Evolutionary conservation across 1,140 invertebrate species (phyloP).

Genomic region (Drosophila athabasca): DNA sequence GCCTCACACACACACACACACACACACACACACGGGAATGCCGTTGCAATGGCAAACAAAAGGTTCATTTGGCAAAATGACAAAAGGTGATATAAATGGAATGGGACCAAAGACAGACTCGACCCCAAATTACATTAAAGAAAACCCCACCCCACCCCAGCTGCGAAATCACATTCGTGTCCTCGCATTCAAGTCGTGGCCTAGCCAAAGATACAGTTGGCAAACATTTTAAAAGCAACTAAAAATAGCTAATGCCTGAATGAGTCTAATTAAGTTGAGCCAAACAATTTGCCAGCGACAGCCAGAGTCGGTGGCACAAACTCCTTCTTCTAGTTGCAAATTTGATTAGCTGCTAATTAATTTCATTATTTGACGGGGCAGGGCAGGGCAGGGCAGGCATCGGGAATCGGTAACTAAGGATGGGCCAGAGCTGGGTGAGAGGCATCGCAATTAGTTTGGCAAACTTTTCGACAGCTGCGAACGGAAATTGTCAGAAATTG

Average conservation of each 20-base stretch:
- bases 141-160: background rate
- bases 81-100: slow-evolving; percentile 36
- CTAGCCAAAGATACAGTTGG: slow-evolving; percentile 26
- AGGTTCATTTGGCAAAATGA: slow-evolving; percentile 41
- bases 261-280: slow-evolving; percentile 74
- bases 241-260: slow-evolving; percentile 66
- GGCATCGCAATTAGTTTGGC: slow-evolving; percentile 44
- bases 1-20: slow-evolving; percentile 2
- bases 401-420: slow-evolving; percentile 27
- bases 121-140: slow-evolving; percentile 19
- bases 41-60: slow-evolving; percentile 29
- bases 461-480: slow-evolving; percentile 59
- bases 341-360: slow-evolving; percentile 79
- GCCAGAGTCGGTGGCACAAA: slow-evolving; percentile 30
- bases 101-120: background rate
- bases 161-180: slow-evolving; percentile 11
- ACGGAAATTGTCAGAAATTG: slow-evolving; percentile 71
- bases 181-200: background rate
- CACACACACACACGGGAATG: background rate
- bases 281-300: slow-evolving; percentile 69
- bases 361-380: slow-evolving; percentile 70
- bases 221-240: slow-evolving; percentile 70
- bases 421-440: slow-evolving; percentile 1
- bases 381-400: slow-evolving; percentile 38
- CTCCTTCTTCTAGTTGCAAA: slow-evolving; percentile 65